phyloP scores from a whole-genome alignment of 2,797 vertebrate species.

The Vultur gryphus region DNA sequence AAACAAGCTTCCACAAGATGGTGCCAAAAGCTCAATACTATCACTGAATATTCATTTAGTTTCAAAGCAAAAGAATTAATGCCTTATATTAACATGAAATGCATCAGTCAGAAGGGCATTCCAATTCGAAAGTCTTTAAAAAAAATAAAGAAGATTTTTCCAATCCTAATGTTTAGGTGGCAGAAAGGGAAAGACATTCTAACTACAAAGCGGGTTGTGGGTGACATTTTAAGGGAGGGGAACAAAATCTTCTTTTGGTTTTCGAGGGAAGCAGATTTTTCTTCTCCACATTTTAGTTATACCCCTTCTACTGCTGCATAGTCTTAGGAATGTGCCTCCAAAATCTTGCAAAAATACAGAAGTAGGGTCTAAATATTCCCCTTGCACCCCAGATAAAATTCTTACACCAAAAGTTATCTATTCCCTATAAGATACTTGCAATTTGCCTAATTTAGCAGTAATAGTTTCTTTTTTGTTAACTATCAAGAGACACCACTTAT shows the following conservation, averaged over 20 bases:
- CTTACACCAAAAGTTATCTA: not conserved
- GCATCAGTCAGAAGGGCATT: not conserved
- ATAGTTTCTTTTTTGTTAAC: not conserved
- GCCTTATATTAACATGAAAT: not conserved
- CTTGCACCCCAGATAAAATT: not conserved
- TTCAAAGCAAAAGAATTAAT: not conserved
- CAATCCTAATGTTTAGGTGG: not conserved
- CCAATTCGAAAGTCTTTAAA: not conserved
- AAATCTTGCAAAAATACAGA: not conserved
- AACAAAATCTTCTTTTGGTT: not conserved
- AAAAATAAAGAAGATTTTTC: not conserved
- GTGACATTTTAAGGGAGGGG: not conserved
- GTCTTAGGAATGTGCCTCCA: not conserved
- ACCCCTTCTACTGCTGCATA: not conserved
- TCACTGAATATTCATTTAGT: not conserved
- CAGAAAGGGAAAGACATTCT: not conserved
- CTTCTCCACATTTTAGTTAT: not conserved
- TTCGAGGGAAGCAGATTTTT: not conserved
- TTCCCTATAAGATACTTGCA: not conserved
- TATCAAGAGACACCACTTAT: not conserved
- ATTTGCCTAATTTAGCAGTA: not conserved
- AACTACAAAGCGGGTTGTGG: not conserved
- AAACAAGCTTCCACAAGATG: slow-evolving; percentile 55
- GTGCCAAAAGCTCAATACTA: slow-evolving; percentile 10
- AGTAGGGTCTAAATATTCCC: not conserved